Evolutionary conservation across 2,113 vertebrate species (phyloP), one percentile per base, ranked within the genome.

Genomic region (Amphiprion percula): DNA sequence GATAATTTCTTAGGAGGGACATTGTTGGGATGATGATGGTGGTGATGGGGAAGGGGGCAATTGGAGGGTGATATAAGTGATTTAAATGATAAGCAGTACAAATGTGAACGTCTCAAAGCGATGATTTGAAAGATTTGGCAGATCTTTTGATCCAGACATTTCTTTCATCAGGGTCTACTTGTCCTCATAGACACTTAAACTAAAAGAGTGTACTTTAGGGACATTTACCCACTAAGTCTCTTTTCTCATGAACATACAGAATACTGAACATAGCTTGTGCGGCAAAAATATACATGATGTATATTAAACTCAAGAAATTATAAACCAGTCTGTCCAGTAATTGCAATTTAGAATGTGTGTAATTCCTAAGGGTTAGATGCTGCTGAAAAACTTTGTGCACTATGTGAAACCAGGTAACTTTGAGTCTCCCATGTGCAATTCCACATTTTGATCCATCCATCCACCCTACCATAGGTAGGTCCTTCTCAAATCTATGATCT

Each of bases 1-100:
- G 75, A 68, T 82, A 21, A 79, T 87, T 68, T 89, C 41, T 69
- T 71, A 70, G 21, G 80, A 74, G 74, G 63, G 73, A 68, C 75
- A 39, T 10, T 59, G 68, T 68, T 52, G 46, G 52, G 71, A 55
- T 76, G 66, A 80, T 67, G 75, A 62, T 58, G n/a, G 30, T 19
- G 49, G 26, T 23, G 28, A 71, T 24, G 59, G 68, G 12, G 49
- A 53, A 46, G 30, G 17, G 52, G 69, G 46, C 69, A 23, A 68
- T 39, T 68, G 30, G 15, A 60, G 52, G 55, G 6, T 66, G 74
- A 17, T 24, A 83, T 72, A 11, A 68, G 24, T 47, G 41, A 61
- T 82, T 55, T 76, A 76, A 68, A 70, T 14, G 59, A 62, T 7
- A 14, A 52, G 30, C 62, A 41, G 10, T 30, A 67, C 46, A 62